Evolutionary conservation across 2,113 vertebrate species (phyloP), one percentile per base, ranked within the genome.

Genomic region (Tachuris rubrigastra): DNA sequence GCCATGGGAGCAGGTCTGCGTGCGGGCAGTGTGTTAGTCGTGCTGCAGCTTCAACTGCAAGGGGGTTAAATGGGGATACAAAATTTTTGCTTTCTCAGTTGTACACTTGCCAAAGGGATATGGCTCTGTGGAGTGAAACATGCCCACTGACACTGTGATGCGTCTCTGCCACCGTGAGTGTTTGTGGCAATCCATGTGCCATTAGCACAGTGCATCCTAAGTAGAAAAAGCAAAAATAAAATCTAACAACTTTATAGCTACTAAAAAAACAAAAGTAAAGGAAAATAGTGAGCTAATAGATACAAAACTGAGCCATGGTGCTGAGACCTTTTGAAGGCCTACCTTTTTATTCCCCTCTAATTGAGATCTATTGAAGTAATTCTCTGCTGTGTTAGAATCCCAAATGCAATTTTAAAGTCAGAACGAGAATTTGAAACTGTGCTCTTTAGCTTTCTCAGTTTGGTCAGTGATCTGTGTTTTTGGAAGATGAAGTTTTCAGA

Each of bases 1-100:
- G 4, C 47, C 8, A 5, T 0, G 0, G 39, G 58, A 42, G 22
- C 0, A 0, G n/a, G 24, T 41, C 30, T 60, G 21, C 0, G 0
- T 39, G 25, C 47, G 6, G 44, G 27, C 6, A 3, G 2, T 8
- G 19, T 71, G 42, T 68, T 50, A 4, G 9, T 50, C 2, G 1
- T 47, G 41, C 46, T 68, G 2, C 27, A 25, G 11, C 8, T 63
- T 31, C 28, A 47, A 28, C 28, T 74, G 23, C 0, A 1, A 59
- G 20, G 22, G 24, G 6, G 3, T 85, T 33, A 35, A 78, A 75
- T 46, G 42, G 20, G 1, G 0, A 63, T 13, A 12, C 27, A 63
- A 42, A 14, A 5, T 1, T 17, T 66, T 37, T 47, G 8, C 8
- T 27, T 77, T 77, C 25, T 53, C 35, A 37, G 4, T 19, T 66